Base-by-base conservation (phyloP, 1,140 invertebrate species). In the Drosophila pseudoobscura region DNA sequence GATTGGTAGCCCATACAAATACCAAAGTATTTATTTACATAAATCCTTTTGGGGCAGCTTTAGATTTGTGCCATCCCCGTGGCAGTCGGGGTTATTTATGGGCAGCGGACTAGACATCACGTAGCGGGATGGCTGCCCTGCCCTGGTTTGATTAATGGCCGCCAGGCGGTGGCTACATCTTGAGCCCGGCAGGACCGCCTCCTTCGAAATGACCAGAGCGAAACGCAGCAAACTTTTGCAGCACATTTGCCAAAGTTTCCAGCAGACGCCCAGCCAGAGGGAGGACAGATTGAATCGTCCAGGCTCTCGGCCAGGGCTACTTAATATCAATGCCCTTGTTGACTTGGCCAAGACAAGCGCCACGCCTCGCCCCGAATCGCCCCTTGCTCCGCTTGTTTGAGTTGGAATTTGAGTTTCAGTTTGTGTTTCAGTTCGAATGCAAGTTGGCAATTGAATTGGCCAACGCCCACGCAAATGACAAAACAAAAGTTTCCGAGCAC, bases 401-500 rank as follows among this genome's bases (percentile, higher is more conserved):
- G 47, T 51, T 60, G 35, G 20, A 41, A 26, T 39, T 74, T 65
- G 54, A 73, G 44, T 59, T 61, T 51, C 26, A 73, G 46, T 61
- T 58, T 77, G 77, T 73, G 54, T 55, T 51, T 62, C 44, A 44
- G 43, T 85, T 87, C 65, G 58, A 66, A 64, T 87, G 74, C 70
- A 78, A 87, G 82, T 87, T 85, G 69, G 82, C 74, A 82, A 82
- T 87, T 87, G 74, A 65, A 82, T 72, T 52, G 63, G 69, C 29
- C 64, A 73, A 75, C 83, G 82, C 78, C 74, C 82, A 58, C 80
- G 65, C 61, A 61, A 55, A 60, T 59, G 59, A 76, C 54, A 58
- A 69, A 58, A 61, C 68, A 69, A 69, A 56, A 73, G 71, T 50
- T 65, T 41, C 39, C 56, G 35, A 56, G 44, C 52, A 54, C 29